Evolutionary conservation across 2,113 vertebrate species (phyloP), one percentile per base, ranked within the genome.

Genomic region (Etheostoma cragini): DNA sequence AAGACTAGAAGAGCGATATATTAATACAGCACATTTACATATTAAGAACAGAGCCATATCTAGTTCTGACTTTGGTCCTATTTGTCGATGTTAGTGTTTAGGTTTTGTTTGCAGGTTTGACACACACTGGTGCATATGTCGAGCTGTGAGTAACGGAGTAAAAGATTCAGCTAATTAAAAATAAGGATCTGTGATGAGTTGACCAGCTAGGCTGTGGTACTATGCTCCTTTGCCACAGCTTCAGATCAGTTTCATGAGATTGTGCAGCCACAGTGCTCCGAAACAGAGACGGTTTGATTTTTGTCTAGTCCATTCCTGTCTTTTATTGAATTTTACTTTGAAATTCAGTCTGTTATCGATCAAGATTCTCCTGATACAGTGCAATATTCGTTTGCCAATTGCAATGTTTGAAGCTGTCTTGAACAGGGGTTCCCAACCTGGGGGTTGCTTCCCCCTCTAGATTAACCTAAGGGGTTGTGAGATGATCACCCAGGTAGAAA

Each of bases 151-250:
- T 14, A 22, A 62, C 15, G 19, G 21, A 46, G 65, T 69, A n/a
- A 58, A 73, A 38, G 6, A 54, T 58, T 2, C 46, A 46, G 49
- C 56, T 42, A 35, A 81, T 72, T 33, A 72, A 35, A 72, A 24
- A 46, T 24, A 3, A 53, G 24, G 19, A n/a, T 7, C 46, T 21
- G n/a, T 64, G 33, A 46, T 16, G 3, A 13, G 45, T 16, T 47
- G 19, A 19, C 10, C 35, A 45, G 22, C 19, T n/a, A 4, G 26
- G 1, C 53, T 60, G 16, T 19, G 11, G 17, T 10, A 5, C 1
- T 49, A 0, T n/a, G 6, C 52, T 35, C 21, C 10, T 64, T 53
- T 53, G 6, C 11, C 13, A 19, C 5, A 10, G 17, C 8, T 53
- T 74, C 4, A 35, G 30, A 5, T 17, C 13, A 15, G 16, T 53